Conservation (phyloP, 1,140 invertebrate genomes). For the Panagrolaimus sp. region DNA sequence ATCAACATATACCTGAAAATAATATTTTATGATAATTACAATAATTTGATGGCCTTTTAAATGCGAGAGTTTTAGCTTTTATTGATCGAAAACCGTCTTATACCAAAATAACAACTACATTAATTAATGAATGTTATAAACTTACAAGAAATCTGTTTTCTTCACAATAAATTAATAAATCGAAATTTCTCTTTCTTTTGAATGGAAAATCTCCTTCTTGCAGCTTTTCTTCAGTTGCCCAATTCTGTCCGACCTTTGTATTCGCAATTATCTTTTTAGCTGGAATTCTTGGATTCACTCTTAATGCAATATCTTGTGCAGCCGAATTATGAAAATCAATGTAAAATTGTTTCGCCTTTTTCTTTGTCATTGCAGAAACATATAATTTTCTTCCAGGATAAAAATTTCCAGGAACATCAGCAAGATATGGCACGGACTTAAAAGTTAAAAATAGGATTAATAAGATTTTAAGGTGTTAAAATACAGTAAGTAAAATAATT, state of each 20-base stretch:
- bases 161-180: slow-evolving; percentile 55
- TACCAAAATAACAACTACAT: too few relatives aligned
- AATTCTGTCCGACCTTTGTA: slow-evolving; percentile 26
- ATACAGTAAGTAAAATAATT: neutral
- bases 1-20: slow-evolving; percentile 54
- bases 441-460: slow-evolving; percentile 3
- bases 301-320: slow-evolving; percentile 41
- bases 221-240: slow-evolving; percentile 38
- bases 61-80: too few relatives aligned
- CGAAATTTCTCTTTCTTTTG: slow-evolving; percentile 49
- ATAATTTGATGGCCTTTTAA: too few relatives aligned
- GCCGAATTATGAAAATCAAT: slow-evolving; percentile 47
- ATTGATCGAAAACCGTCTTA: too few relatives aligned
- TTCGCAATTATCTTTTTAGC: slow-evolving; percentile 30
- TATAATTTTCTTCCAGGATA: slow-evolving; percentile 55
- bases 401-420: slow-evolving; percentile 59
- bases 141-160: slow-evolving; percentile 45
- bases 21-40: slow-evolving; percentile 11
- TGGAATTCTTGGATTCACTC: slow-evolving; percentile 37
- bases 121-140: neutral
- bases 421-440: slow-evolving; percentile 50
- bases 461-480: neutral
- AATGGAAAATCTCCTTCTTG: slow-evolving; percentile 35
- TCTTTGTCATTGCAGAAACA: slow-evolving; percentile 51
- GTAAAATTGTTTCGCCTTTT: slow-evolving; percentile 48